Base-by-base conservation (phyloP, 2,797 vertebrate species). In the Vespertilio murinus region DNA sequence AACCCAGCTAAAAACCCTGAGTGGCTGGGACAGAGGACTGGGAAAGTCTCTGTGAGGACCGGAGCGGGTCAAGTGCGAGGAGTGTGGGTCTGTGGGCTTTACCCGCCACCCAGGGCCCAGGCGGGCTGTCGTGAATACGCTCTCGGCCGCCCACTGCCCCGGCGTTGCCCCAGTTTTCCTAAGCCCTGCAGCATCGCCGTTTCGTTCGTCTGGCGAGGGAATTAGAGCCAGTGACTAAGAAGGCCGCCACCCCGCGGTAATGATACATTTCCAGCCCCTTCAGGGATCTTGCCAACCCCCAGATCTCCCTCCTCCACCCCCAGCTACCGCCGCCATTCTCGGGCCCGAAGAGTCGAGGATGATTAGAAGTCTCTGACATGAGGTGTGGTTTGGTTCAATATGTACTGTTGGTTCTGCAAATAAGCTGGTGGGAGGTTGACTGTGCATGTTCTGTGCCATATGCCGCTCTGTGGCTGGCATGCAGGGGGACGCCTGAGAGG, bases 111-210 rank as follows among this genome's bases (percentile, higher is more conserved):
- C 97, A 97, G 89, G 88, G 93, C 96, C 94, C 92, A 84, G 96
- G 97, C 97, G 98, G 94, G 94, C 92, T 97, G 97, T 98, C 98
- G 98, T 97, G 97, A 96, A 79, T 82, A 67, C 87, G 47, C 93
- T 92, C 77, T 95, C 79, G 70, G 28, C 96, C 90, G 88, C 97
- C 94, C 77, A 0, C 96, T 97, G 97, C 91, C 97, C 97, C 96
- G 95, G 86, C 95, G 96, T 97, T 92, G 74, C 97, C 97, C 97
- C 97, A 98, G 95, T 98, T 98, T 98, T 97, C 98, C 97, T 94
- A 97, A 98, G 97, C 98, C 98, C 98, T 98, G 96, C 97, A 97
- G 98, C 97, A 96, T 88, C 98, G 93, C 98, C 95, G 97, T 97
- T 98, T 98, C 96, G 96, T 97, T 96, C 97, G 97, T 98, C 98